Conservation (phyloP, 1,140 invertebrate genomes). For the Penaeus vannamei region DNA sequence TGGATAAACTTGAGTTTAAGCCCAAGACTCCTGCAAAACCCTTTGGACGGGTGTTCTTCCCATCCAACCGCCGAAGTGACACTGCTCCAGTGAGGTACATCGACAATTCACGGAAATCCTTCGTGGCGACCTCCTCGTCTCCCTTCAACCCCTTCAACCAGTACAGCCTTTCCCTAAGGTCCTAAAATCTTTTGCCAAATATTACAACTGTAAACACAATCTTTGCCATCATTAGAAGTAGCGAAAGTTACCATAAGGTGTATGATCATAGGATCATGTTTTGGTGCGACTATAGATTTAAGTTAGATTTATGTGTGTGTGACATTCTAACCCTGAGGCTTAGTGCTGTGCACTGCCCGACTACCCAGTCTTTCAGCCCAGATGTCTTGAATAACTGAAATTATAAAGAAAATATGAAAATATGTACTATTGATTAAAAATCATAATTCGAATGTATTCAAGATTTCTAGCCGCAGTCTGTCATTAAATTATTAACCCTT, state of each 20-base stretch:
- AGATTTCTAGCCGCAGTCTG: conserved; percentile 1
- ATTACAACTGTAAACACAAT: not conserved
- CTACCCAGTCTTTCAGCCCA: conserved; percentile 55
- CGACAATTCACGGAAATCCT: conserved; percentile 24
- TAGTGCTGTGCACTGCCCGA: conserved; percentile 49
- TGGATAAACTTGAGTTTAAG: conserved; percentile 27
- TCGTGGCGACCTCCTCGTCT: not conserved
- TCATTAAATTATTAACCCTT: conserved; percentile 58
- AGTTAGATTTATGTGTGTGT: conserved; percentile 25
- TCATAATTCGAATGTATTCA: not conserved
- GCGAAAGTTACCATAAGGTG: not conserved
- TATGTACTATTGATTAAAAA: not conserved
- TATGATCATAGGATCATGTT: not conserved
- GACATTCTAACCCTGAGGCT: conserved; percentile 38
- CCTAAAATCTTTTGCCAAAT: not conserved
- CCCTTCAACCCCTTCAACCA: not conserved
- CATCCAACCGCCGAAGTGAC: not conserved
- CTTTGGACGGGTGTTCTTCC: conserved; percentile 28
- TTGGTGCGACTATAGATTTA: conserved; percentile 11
- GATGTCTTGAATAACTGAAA: conserved; percentile 3
- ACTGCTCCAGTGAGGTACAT: not conserved
- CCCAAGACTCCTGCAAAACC: conserved; percentile 25
- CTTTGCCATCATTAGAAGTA: no score
- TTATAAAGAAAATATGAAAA: no score
- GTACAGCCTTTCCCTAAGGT: not conserved